Base-by-base conservation (phyloP, 2,797 vertebrate species). In the Huso huso region DNA sequence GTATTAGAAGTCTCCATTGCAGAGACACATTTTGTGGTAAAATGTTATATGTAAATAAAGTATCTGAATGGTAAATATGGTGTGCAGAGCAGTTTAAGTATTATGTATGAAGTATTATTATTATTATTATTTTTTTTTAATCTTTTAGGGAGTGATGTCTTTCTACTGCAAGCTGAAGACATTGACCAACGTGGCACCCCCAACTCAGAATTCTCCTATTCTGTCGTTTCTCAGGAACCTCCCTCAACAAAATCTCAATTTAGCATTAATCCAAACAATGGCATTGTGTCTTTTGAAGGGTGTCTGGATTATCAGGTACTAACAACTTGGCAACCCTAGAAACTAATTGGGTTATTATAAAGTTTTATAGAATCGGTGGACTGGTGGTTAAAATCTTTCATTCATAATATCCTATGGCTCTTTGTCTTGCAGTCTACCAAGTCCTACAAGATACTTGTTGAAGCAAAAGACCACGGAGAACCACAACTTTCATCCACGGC, bases 281-380 rank as follows among this genome's bases (percentile, higher is more conserved):
- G 73, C 10, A 74, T 74, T 7, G 82, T 94, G 6, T 6, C 0
- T 4, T 72, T 87, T 4, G 71, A 62, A 0, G 90, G 89, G 70
- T 95, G 93, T 70, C 87, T 94, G 63, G 68, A 91, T 77, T 91
- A 90, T 13, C 82, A 93, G 72, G 92, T 93, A 37, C 23, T 37
- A 37, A 37, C 23, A 37, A 37, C 23, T 3, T 37, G 23, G 15
- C 23, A 37, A 37, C 23, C 23, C 23, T 37, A 37, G 23, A 37
- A 3, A 37, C 23, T 37, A 37, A 37, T 37, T 37, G 23, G 23
- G 23, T 3, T 37, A 37, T 37, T 37, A 37, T 37, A 37, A 3
- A 37, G 23, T 37, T 37, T 37, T 37, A 37, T 37, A 3, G 23
- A 37, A 37, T 37, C 23, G 23, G 23, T 37, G 23, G 23, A 37